Evolutionary conservation across 2,888 invertebrate species (phyloP).

Genomic region (Torymus aiolomorphi): DNA sequence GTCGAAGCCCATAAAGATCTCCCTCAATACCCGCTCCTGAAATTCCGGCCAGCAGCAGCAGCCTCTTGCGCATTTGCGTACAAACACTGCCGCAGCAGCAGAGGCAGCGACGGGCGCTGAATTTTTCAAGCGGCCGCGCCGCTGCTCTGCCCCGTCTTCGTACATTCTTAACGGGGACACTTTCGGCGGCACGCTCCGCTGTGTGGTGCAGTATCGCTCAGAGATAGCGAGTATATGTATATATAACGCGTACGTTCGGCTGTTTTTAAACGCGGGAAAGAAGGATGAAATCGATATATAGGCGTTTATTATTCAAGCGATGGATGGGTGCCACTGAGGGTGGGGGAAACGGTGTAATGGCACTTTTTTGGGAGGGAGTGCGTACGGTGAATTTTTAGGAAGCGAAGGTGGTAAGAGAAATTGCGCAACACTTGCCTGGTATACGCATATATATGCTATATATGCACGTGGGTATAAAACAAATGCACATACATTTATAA

Average conservation of each 20-base stretch:
- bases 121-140: constrained; percentile 24
- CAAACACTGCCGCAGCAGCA: constrained; percentile 24
- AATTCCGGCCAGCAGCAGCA: not conserved
- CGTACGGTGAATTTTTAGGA: too few species aligned
- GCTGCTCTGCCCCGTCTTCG: not conserved
- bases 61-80: constrained; percentile 16
- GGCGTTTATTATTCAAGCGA: constrained; percentile 34
- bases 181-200: constrained; percentile 14
- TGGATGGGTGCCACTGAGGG: not conserved
- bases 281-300: constrained; percentile 40
- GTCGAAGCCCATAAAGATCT: constrained; percentile 9
- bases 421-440: too few species aligned
- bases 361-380: too few species aligned
- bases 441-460: too few species aligned
- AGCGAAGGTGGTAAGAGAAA: too few species aligned
- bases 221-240: too few species aligned
- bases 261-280: constrained; percentile 19
- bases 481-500: too few species aligned
- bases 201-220: not conserved
- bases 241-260: constrained; percentile 16
- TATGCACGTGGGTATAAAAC: too few species aligned
- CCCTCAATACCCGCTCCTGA: not conserved
- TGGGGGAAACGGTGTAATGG: too few species aligned
- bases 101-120: not conserved
- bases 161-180: constrained; percentile 41